Conservation (phyloP, 1,140 invertebrate genomes). For the Lasioglossum baleicum region DNA sequence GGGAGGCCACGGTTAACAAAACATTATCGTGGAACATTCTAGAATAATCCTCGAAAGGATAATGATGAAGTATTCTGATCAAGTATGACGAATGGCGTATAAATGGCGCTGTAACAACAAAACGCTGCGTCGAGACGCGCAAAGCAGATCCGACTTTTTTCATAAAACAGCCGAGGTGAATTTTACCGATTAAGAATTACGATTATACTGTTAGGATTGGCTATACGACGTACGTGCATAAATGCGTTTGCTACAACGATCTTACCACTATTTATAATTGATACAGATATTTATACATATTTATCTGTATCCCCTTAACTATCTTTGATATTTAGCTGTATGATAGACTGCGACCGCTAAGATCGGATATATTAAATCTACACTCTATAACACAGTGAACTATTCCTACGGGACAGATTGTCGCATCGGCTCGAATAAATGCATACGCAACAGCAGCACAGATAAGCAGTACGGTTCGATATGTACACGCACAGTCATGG, state of each 20-base stretch:
- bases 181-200: neutral
- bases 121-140: no score
- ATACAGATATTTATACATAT: neutral
- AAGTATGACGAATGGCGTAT: no score
- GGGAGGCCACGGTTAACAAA: no score
- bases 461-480: slow-evolving; percentile 15
- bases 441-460: slow-evolving; percentile 21
- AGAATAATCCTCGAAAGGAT: no score
- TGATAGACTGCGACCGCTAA: slow-evolving; percentile 22
- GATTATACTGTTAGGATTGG: neutral
- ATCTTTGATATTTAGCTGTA: slow-evolving; percentile 60
- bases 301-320: slow-evolving; percentile 33
- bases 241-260: neutral
- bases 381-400: neutral
- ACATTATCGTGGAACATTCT: no score
- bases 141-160: no score
- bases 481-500: slow-evolving; percentile 28
- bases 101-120: no score
- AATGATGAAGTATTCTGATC: no score
- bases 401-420: neutral
- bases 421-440: slow-evolving; percentile 23
- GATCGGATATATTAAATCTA: slow-evolving; percentile 24
- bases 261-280: slow-evolving; percentile 2
- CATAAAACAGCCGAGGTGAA: no score
- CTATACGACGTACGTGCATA: neutral